A percentile compares a stretch with the other conserved stretches of the same genome.
These are phyloP conservation scores for Triplophysa siluroides DNA, from an alignment of 2,113 vertebrate genomes.

Conservation along the genomic window DNA sequence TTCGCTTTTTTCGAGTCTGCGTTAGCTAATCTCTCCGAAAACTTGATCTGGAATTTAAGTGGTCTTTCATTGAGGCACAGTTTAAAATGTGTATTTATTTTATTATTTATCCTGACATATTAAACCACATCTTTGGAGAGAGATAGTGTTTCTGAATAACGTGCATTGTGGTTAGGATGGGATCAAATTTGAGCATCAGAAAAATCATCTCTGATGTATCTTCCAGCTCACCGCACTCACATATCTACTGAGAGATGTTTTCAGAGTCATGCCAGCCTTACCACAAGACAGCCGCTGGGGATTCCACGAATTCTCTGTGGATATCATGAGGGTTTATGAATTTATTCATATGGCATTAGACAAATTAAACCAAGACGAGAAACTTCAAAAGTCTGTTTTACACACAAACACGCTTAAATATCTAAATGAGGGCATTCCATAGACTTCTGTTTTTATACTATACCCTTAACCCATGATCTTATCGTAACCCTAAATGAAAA, in stretches of 20 bases:
- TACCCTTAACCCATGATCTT: too few species aligned
- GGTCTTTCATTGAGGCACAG: not conserved
- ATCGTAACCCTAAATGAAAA: too few species aligned
- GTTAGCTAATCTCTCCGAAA: not conserved
- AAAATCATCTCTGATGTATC: slow-evolving; percentile 35
- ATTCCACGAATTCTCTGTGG: slow-evolving; percentile 55
- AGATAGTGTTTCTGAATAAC: slow-evolving; percentile 30
- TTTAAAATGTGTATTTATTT: slow-evolving; percentile 4
- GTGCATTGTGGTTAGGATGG: slow-evolving; percentile 12
- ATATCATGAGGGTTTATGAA: slow-evolving; percentile 49
- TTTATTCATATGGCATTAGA: slow-evolving; percentile 57
- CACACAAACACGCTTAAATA: too few species aligned
- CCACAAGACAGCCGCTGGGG: slow-evolving; percentile 58
- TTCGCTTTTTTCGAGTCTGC: not conserved
- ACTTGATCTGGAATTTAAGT: not conserved
- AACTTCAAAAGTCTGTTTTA: too few species aligned
- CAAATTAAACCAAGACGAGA: slow-evolving; percentile 44
- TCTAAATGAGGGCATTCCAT: too few species aligned
- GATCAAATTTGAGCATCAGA: slow-evolving; percentile 40
- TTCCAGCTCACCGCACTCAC: slow-evolving; percentile 17
- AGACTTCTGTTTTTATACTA: too few species aligned
- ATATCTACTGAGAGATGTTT: slow-evolving; percentile 48
- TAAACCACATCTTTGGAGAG: slow-evolving; percentile 33
- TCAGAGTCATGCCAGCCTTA: slow-evolving; percentile 41
- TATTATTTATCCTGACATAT: slow-evolving; percentile 6